These are phyloP conservation scores for Chlorocebus sabaeus DNA, from an alignment of 2,113 vertebrate genomes.

Conservation along the genomic window DNA sequence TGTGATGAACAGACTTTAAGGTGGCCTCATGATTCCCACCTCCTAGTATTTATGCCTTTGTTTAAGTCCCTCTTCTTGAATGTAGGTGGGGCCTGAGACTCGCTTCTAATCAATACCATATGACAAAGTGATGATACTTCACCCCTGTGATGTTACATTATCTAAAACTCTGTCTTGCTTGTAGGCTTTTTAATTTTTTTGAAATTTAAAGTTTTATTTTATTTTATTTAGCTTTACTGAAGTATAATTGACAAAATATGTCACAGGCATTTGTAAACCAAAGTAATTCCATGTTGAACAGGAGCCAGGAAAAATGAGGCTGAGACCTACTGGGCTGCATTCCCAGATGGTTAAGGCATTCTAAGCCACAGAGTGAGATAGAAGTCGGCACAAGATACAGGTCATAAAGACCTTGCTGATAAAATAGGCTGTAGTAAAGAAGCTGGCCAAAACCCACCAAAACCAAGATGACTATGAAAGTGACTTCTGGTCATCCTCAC, in stretches of 20 bases:
- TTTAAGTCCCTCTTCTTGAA: background rate
- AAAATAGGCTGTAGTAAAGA: too few relatives aligned
- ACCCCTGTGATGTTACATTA: background rate
- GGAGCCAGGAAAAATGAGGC: too few relatives aligned
- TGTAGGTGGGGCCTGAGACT: background rate
- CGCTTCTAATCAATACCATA: background rate
- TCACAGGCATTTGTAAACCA: too few relatives aligned
- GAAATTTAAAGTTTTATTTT: background rate
- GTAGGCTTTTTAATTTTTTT: background rate
- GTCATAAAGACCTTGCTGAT: too few relatives aligned
- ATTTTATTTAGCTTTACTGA: background rate
- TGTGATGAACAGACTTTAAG: background rate
- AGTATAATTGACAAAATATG: background rate
- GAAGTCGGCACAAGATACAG: too few relatives aligned
- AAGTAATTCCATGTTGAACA: too few relatives aligned
- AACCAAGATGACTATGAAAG: too few relatives aligned
- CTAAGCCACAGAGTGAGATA: too few relatives aligned
- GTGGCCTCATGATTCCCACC: fast-evolving
- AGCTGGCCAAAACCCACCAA: too few relatives aligned
- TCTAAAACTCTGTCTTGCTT: background rate
- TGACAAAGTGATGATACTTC: background rate
- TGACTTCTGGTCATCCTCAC: too few relatives aligned
- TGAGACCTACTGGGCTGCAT: too few relatives aligned
- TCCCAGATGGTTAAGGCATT: too few relatives aligned
- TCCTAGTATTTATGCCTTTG: background rate